Evolutionary conservation across 2,888 invertebrate species (phyloP), one percentile per base, ranked within the genome.

Genomic region (Andrena hattorfiana): DNA sequence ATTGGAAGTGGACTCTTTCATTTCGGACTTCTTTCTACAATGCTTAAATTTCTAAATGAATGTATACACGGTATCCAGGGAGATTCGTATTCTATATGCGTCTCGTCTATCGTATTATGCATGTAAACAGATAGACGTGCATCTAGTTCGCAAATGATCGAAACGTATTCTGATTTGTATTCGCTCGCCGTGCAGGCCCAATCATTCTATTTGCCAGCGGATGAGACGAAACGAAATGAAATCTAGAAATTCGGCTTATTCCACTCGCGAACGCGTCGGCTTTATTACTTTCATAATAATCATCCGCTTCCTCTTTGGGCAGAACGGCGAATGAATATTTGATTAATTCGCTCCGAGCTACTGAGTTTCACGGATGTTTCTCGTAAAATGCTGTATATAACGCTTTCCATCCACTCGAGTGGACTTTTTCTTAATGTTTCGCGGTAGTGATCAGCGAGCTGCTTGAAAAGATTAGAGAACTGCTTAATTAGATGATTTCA

Each of bases 211-310:
- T 89, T 80, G 84, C 83, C 64, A 68, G 72, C 49, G 84, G 84
- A 77, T 81, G 81, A 87, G 88, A 89, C 84, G 86, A 83, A 79
- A 84, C 73, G 85, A 85, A 86, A 89, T 84, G 83, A 89, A 89
- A 87, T 89, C 77, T 78, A 83, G 87, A 87, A 81, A 88, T 86
- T 86, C 77, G 74, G 69, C 81, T 84, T 85, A 82, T 86, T 89
- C 85, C 68, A 59, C 75, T 77, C 83, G 81, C 73, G 72, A 85
- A 84, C 78, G 67, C 77, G 84, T 56, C 77, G 70, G 80, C 72
- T 89, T 90, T 85, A 84, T 87, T 89, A 90, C 88, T 89, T 77
- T 69, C 88, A 83, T 88, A 81, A 86, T 85, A 76, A 89, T 84
- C 77, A 73, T 71, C 48, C 75, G 54, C 67, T 67, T 62, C 63